Conservation (phyloP, 92 coral and sea anemone species). For the Epizoanthus illoricatus region DNA sequence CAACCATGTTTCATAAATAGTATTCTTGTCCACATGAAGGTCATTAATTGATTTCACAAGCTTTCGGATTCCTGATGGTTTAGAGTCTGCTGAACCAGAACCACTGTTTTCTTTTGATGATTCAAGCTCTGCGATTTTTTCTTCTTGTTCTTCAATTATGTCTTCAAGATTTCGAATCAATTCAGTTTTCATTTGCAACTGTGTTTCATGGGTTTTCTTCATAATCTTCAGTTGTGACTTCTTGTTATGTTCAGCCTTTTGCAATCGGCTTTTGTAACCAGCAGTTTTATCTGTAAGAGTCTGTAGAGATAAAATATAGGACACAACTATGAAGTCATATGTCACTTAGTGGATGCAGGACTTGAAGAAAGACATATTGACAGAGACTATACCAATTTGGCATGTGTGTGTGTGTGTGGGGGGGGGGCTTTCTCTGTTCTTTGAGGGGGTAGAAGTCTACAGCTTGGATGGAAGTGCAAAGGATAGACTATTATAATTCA, state of each 20-base stretch:
- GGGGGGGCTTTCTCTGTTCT: no score
- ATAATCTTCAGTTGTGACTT: conserved; percentile 93
- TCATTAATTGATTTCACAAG: conserved; percentile 85
- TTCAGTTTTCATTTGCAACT: conserved; percentile 79
- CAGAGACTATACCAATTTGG: no score
- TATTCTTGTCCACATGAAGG: conserved; percentile 76
- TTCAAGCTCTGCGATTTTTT: conserved; percentile 69
- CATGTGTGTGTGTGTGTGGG: no score
- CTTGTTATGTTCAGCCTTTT: conserved; percentile 85
- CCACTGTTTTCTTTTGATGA: conserved; percentile 59
- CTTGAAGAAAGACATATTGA: no score
- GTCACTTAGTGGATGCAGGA: neutral
- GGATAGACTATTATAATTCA: no score
- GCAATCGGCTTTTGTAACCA: conserved; percentile 72
- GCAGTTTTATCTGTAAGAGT: conserved; percentile 86
- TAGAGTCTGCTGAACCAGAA: conserved; percentile 43
- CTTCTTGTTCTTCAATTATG: conserved; percentile 85
- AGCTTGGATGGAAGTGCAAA: no score
- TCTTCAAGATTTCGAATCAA: conserved; percentile 86
- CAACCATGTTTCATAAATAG: conserved; percentile 80
- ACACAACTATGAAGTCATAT: neutral
- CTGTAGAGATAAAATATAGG: conserved; percentile 45
- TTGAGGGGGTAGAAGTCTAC: no score
- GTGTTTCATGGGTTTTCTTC: conserved; percentile 93
- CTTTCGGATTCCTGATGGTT: conserved; percentile 75